Evolutionary conservation across 2,797 vertebrate genomes (phyloP).

Genomic region (Ctenosaura bakeri): DNA sequence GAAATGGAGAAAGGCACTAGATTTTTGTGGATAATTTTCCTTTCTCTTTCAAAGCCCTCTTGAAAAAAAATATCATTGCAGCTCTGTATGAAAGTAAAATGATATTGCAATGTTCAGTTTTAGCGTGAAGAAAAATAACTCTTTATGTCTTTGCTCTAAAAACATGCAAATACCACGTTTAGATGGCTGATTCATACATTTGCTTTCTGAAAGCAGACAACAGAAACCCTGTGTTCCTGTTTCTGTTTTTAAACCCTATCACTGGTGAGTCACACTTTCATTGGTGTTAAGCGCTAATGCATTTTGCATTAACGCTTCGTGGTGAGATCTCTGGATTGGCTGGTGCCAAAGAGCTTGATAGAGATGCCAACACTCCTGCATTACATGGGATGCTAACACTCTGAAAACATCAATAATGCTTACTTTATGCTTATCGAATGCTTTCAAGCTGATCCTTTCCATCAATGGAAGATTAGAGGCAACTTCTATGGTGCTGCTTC

Average conservation of each 20-base stretch:
- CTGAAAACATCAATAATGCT: constrained; percentile 71
- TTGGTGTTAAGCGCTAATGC: constrained; percentile 59
- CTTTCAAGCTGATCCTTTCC: constrained; percentile 59
- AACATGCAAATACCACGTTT: constrained; percentile 49
- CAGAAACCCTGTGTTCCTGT: constrained; percentile 42
- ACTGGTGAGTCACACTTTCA: constrained; percentile 56
- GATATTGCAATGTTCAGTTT: constrained; percentile 36
- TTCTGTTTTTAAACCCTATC: constrained; percentile 54
- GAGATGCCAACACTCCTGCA: constrained; percentile 38
- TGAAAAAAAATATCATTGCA: neutral
- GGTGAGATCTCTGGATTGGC: constrained; percentile 45
- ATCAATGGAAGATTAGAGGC: constrained; percentile 54
- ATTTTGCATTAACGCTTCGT: constrained; percentile 62
- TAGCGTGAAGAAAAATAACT: neutral
- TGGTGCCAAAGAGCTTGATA: constrained; percentile 57
- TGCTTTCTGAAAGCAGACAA: constrained; percentile 31
- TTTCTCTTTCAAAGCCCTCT: neutral
- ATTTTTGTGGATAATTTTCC: neutral
- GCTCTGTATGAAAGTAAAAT: constrained; percentile 17
- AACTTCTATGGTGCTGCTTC: constrained; percentile 47
- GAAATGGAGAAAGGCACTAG: neutral
- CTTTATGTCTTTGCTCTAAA: neutral
- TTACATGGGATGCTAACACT: constrained; percentile 63
- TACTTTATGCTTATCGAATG: constrained; percentile 67
- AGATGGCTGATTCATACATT: constrained; percentile 33